Base-by-base conservation (phyloP, 2,888 invertebrate species). In the Andrena bicolor region DNA sequence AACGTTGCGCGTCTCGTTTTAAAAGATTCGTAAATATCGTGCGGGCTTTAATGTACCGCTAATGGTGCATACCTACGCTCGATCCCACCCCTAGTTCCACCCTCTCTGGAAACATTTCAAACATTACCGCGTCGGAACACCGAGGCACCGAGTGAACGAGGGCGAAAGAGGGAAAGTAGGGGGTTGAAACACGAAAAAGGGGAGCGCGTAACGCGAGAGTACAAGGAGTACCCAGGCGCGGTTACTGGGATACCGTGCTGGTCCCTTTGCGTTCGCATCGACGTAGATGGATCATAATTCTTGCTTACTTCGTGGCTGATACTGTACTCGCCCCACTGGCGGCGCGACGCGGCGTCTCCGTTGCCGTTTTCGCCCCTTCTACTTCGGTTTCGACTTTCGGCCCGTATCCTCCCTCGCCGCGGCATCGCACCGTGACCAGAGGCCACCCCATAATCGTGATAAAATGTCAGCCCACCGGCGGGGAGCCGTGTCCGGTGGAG, bases 251-350 rank as follows among this genome's bases (percentile, higher is more conserved):
- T 82, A 84, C 81, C 86, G 71, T 84, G 76, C 48, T 77, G 83
- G 85, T 86, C 89, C 90, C 85, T 88, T 87, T 80, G 86, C 87
- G 85, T 87, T 88, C 87, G 84, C 87, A 86, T 85, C 88, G 63
- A 84, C 88, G 89, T 85, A 85, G 84, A 87, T 82, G 85, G 88
- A 89, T 90, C 90, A 90, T 92, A 91, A 91, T 91, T 92, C 92
- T 90, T 84, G 88, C 87, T 88, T 88, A 87, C 84, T 85, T 85
- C 80, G 83, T 79, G 63, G 74, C 79, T 80, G 83, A 82, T 83
- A 79, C 83, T 76, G 72, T 82, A 65, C 85, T 65, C 84, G 79
- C 82, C 76, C 64, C 82, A 8, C 80, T 16, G 41, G 4, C 41
- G 63, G 63, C 73, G 69, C 76, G 82, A 82, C 71, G 69, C 74